phyloP scores from a whole-genome alignment of 2,797 vertebrate species.

The Australoheros facetus region DNA sequence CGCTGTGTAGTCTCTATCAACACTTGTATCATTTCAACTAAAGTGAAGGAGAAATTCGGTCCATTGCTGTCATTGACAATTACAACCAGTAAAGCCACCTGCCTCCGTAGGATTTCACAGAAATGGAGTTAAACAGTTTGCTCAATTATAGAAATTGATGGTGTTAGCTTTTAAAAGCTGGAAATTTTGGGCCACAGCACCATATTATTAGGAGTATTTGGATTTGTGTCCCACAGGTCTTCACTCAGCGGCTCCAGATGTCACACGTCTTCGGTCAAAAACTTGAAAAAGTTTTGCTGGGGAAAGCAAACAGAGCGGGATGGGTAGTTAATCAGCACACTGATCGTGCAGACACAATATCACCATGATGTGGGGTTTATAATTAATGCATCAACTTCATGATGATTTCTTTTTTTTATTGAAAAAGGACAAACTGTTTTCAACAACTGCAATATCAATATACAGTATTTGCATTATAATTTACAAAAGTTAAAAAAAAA shows the following conservation, averaged over 20 bases:
- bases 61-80: constrained; percentile 56
- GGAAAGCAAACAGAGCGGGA: not conserved
- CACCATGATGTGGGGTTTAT: not conserved
- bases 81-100: constrained; percentile 48
- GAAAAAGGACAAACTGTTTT: constrained; percentile 82
- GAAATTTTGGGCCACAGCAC: constrained; percentile 60
- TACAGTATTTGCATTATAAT: constrained; percentile 82
- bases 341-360: not conserved
- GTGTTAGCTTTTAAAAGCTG: constrained; percentile 49
- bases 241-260: constrained; percentile 37
- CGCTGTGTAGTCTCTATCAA: not conserved
- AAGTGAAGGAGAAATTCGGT: constrained; percentile 43
- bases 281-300: constrained; percentile 10
- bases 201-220: constrained; percentile 42
- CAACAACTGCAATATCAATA: constrained; percentile 70
- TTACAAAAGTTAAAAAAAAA: constrained; percentile 77
- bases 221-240: constrained; percentile 20
- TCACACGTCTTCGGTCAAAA: constrained; percentile 44
- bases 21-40: constrained; percentile 15
- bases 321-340: not conserved
- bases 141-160: constrained; percentile 57
- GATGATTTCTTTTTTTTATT: constrained; percentile 84
- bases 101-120: constrained; percentile 38
- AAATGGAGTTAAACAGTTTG: constrained; percentile 43
- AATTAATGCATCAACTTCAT: constrained; percentile 38